Base-by-base conservation (phyloP, 1,140 invertebrate genomes). In the Drosophila sturtevanti region DNA sequence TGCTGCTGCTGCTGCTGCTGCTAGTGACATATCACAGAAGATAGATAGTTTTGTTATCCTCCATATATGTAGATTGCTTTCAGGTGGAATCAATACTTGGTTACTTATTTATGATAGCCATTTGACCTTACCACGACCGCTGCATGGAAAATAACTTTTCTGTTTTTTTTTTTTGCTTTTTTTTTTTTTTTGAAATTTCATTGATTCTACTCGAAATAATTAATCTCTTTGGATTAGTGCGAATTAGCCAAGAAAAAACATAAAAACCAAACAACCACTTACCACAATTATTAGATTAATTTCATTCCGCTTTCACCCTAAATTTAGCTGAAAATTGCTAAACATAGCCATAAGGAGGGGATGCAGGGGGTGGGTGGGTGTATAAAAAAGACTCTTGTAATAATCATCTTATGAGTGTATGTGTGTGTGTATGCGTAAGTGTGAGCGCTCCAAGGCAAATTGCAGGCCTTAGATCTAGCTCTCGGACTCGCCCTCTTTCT, bases 201-300 rank as follows among this genome's bases (percentile, higher is more conserved):
- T 48, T 48, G 41, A 21, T 48, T 48, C 41, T 48, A 48, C 41
- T 48, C 11, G 41, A 48, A 48, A 74, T 74, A 74, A 74, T 74
- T 74, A 74, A 74, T 74, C 72, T 75, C 38, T 64, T 75, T 75
- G 67, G 41, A 48, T 48, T 48, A 75, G 67, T 75, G 63, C 76
- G 76, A 69, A 76, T 58, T 76, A 63, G 72, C 58, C 59, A 70
- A 77, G 72, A 64, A 60, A 59, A 67, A 78, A 66, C 75, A 38
- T 69, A 58, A 75, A 66, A 51, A 51, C 68, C 63, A 71, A 31
- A 84, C 81, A 85, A 85, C 77, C 81, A 86, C 81, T 85, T 85
- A 87, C 79, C 75, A 68, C 82, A 85, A 85, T 85, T 85, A 85
- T 85, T 87, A 80, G 76, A 85, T 86, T 85, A 85, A 85, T 85